Conservation (phyloP, 2,888 invertebrate species). For the Melipona beecheii region DNA sequence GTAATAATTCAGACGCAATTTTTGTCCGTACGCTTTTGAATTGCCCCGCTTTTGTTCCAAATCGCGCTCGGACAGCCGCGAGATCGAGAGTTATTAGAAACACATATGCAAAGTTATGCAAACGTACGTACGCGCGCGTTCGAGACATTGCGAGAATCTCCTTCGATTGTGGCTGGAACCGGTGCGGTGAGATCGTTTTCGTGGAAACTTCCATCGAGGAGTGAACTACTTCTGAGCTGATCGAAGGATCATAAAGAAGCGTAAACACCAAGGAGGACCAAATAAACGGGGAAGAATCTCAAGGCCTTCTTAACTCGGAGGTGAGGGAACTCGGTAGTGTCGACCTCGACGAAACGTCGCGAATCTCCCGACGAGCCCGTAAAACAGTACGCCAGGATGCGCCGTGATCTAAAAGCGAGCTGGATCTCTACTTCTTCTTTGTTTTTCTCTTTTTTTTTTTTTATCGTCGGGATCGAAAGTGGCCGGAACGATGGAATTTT, state of each 20-base stretch:
- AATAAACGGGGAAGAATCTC: no score
- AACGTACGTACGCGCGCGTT: conserved; percentile 75
- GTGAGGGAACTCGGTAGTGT: not conserved
- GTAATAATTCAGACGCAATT: not conserved
- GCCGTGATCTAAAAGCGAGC: conserved; percentile 26
- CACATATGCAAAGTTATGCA: conserved; percentile 83
- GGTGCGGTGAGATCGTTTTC: not conserved
- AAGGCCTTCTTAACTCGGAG: not conserved
- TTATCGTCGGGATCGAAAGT: not conserved
- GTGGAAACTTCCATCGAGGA: not conserved
- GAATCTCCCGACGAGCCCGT: not conserved
- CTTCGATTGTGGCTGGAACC: conserved; percentile 39
- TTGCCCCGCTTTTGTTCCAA: conserved; percentile 47
- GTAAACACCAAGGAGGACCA: no score
- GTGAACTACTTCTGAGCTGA: not conserved
- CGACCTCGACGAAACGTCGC: not conserved
- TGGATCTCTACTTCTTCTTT: not conserved
- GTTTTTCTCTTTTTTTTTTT: conserved; percentile 1
- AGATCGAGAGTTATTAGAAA: conserved; percentile 77
- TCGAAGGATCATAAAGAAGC: not conserved
- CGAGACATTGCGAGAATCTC: conserved; percentile 73
- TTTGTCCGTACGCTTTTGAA: conserved; percentile 22
- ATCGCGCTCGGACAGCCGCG: conserved; percentile 34
- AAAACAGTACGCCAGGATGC: conserved; percentile 27
- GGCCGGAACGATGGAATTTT: conserved; percentile 15